Evolutionary conservation across 2,113 vertebrate species (phyloP).

Genomic region (Burhinus oedicnemus): DNA sequence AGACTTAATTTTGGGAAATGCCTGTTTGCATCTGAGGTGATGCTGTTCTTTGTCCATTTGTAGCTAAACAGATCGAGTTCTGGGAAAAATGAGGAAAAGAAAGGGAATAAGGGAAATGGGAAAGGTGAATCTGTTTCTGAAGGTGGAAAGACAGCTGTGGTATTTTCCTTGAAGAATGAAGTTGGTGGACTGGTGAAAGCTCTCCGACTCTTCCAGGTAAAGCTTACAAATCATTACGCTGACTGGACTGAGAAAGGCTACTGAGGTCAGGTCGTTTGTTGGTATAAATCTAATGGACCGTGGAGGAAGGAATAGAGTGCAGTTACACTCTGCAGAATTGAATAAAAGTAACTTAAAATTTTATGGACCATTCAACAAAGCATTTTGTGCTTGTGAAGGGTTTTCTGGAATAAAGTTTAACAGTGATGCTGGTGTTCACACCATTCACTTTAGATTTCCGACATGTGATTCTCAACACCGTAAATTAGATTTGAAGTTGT

Average conservation of each 20-base stretch:
- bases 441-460: background rate
- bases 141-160: constrained; percentile 85
- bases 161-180: constrained; percentile 96
- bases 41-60: constrained; percentile 3
- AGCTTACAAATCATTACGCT: background rate
- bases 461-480: fast-evolving
- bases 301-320: background rate
- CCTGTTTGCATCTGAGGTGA: background rate
- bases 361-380: background rate
- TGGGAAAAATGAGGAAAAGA: constrained; percentile 87
- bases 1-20: background rate
- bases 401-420: background rate
- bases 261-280: background rate
- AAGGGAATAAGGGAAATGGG: constrained; percentile 70
- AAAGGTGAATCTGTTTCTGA: constrained; percentile 73
- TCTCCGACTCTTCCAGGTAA: constrained; percentile 93
- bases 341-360: background rate
- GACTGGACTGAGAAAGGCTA: background rate
- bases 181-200: constrained; percentile 92
- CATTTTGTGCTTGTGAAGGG: background rate
- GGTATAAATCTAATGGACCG: background rate
- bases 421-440: background rate
- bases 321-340: background rate
- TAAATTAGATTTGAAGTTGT: background rate
- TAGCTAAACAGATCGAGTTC: constrained; percentile 81